Percentiles rank a stretch among this genome's conserved stretches.
Conservation (phyloP, 2,113 vertebrate species). For the Ictalurus furcatus region DNA sequence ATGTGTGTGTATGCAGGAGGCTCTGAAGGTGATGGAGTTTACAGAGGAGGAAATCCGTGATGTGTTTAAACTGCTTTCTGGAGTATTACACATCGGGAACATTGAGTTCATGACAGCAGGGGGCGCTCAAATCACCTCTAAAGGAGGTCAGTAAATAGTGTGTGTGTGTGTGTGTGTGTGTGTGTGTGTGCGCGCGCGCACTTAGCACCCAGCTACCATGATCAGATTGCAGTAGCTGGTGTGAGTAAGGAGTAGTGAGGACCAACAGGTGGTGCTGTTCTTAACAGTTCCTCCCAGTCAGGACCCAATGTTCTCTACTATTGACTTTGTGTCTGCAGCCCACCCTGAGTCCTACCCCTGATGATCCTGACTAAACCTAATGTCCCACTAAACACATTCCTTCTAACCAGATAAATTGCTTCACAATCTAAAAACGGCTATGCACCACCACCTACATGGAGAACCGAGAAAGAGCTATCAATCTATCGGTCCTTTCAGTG, state of each 20-base stretch:
- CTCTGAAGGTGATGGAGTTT: conserved; percentile 87
- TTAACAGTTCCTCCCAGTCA: neutral
- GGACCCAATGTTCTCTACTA: too few species aligned
- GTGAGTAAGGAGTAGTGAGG: neutral
- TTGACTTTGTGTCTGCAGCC: too few species aligned
- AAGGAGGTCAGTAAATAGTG: conserved; percentile 74
- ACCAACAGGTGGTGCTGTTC: neutral
- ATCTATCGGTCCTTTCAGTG: neutral
- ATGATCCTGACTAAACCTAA: too few species aligned
- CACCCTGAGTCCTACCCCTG: too few species aligned
- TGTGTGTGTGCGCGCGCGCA: neutral
- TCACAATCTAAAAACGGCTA: neutral
- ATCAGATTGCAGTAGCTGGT: neutral
- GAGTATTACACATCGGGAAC: conserved; percentile 87
- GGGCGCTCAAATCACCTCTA: conserved; percentile 86
- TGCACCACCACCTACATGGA: neutral
- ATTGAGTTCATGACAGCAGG: conserved; percentile 92
- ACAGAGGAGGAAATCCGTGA: conserved; percentile 86
- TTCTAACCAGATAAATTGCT: neutral
- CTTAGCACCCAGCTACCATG: neutral
- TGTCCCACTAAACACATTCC: too few species aligned
- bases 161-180: neutral
- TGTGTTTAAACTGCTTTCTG: conserved; percentile 87
- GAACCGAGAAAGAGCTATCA: neutral
- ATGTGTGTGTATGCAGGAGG: conserved; percentile 69